Evolutionary conservation across 35 echinoderm and acorn worm genomes (phyloP).

Genomic region (Chiridota heheva): DNA sequence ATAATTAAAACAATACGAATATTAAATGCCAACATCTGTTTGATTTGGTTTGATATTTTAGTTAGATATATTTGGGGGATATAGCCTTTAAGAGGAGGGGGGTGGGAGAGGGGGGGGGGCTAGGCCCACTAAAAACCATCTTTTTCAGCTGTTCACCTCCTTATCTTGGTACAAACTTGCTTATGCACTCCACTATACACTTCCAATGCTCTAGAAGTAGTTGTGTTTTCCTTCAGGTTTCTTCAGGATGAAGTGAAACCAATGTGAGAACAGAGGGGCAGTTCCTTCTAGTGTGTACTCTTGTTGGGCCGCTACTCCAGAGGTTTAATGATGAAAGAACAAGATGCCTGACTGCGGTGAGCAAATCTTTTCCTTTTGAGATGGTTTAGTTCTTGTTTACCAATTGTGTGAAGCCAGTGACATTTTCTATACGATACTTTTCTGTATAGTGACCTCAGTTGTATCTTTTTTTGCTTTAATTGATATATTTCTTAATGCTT

Average conservation of each 20-base stretch:
- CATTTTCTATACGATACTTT: not conserved
- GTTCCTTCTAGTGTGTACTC: slow-evolving; percentile 83
- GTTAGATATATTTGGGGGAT: too few relatives aligned
- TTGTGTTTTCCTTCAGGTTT: slow-evolving; percentile 61
- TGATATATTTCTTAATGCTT: not conserved
- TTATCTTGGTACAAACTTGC: too few relatives aligned
- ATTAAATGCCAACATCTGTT: too few relatives aligned
- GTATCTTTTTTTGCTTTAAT: not conserved
- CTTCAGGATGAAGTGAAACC: slow-evolving; percentile 81
- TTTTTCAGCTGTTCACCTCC: too few relatives aligned
- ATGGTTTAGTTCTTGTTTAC: not conserved
- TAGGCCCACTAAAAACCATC: too few relatives aligned
- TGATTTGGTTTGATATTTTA: too few relatives aligned
- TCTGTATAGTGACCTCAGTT: not conserved
- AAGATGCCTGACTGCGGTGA: slow-evolving; percentile 76
- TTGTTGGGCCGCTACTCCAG: slow-evolving; percentile 85
- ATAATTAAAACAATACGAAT: too few relatives aligned
- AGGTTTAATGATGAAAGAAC: slow-evolving; percentile 96
- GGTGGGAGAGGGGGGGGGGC: too few relatives aligned
- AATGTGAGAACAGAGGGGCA: slow-evolving; percentile 90
- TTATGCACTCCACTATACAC: too few relatives aligned
- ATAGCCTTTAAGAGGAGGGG: too few relatives aligned
- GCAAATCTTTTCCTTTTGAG: not conserved
- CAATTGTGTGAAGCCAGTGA: not conserved
- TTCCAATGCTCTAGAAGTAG: too few relatives aligned